Base-by-base conservation (phyloP, 2,113 vertebrate species). In the Tamias sibiricus region DNA sequence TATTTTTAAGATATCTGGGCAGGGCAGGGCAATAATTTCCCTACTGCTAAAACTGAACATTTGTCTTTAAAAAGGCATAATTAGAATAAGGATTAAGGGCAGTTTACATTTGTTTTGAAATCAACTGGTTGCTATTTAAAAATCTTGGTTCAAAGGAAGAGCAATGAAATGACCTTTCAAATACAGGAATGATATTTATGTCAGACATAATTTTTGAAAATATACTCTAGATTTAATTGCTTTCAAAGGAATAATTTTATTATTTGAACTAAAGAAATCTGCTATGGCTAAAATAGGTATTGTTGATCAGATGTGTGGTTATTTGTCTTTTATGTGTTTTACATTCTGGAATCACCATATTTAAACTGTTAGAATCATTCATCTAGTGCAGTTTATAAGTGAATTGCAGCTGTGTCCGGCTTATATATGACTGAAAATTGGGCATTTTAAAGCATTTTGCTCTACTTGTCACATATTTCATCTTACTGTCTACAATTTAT, bases 401-500 rank as follows among this genome's bases (percentile, higher is more conserved):
- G 91, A 94, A 75, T 8, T 77, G 47, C 62, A 72, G 72, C 93
- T 95, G 91, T 81, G 30, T 87, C 49, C 84, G 76, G n/a, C 47
- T 84, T 59, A 42, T 76, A 30, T 82, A 24, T 85, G 71, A 64
- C 79, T 96, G 84, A 95, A 94, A 79, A 97, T 79, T 22, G 86
- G 75, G 28, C 47, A 69, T 96, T 95, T 97, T 95, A 79, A 83
- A 94, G 91, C 44, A 88, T 95, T 94, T 97, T 95, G 9, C 28
- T 95, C 17, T 59, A 32, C 42, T 80, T 90, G 75, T 42, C 77
- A 90, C 44, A 82, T 75, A 88, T 90, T 95, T 97, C 85, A 95
- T 97, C 80, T 93, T 17, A n/a, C 22, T 86, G 64, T 71, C 22
- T 87, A 75, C 4, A 76, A 14, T 83, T 92, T 88, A 90, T 90